phyloP scores from a whole-genome alignment of 2,888 invertebrate genomes.

The Ennomos fuscantarius region DNA sequence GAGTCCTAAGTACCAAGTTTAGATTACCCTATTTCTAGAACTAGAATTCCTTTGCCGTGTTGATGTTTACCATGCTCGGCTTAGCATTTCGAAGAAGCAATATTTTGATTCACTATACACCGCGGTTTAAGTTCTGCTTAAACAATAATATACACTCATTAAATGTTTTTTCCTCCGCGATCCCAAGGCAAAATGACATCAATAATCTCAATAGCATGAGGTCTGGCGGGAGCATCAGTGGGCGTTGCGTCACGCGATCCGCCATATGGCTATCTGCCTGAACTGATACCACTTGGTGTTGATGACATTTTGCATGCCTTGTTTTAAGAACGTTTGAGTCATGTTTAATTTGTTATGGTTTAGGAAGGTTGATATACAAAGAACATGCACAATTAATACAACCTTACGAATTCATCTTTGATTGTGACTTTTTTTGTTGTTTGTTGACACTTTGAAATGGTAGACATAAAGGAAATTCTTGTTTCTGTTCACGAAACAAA shows the following conservation, averaged over 20 bases:
- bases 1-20: conserved; percentile 28
- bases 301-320: conserved; percentile 42
- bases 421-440: too few relatives aligned
- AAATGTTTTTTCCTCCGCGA: conserved; percentile 8
- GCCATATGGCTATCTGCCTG: conserved; percentile 37
- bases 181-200: conserved; percentile 31
- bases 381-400: not conserved
- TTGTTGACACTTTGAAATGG: too few relatives aligned
- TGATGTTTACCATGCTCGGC: conserved; percentile 21
- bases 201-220: conserved; percentile 40
- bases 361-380: not conserved
- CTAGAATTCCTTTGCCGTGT: conserved; percentile 23
- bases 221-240: conserved; percentile 36
- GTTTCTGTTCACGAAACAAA: too few relatives aligned
- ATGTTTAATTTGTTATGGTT: not conserved
- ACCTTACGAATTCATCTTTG: too few relatives aligned
- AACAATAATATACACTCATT: conserved; percentile 8
- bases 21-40: conserved; percentile 31
- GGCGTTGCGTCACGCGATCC: conserved; percentile 36
- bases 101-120: conserved; percentile 1
- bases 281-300: conserved; percentile 35
- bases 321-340: conserved; percentile 23
- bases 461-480: too few relatives aligned
- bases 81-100: conserved; percentile 8
- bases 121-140: conserved; percentile 2